Conservation (phyloP, 2,888 invertebrate species). For the Hylaea fasciaria region DNA sequence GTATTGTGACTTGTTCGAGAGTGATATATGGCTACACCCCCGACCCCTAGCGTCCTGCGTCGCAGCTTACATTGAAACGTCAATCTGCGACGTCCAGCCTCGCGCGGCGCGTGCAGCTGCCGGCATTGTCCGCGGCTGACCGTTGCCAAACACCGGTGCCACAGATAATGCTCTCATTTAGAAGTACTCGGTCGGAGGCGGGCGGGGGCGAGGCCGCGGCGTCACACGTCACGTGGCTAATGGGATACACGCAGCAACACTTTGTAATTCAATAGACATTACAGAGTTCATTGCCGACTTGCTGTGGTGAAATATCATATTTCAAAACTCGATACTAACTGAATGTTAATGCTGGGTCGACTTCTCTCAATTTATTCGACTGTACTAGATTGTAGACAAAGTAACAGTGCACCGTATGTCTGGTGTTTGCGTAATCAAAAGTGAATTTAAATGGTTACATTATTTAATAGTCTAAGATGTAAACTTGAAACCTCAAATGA, state of each 20-base stretch:
- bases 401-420: too few species aligned
- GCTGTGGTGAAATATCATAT: conserved; percentile 5
- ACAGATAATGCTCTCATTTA: conserved; percentile 18
- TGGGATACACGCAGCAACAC: conserved; percentile 7
- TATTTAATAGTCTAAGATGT: too few species aligned
- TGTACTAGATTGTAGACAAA: too few species aligned
- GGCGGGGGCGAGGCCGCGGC: conserved; percentile 7
- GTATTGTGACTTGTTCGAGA: conserved; percentile 8
- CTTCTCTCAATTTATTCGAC: too few species aligned
- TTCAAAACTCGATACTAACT: neutral
- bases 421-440: neutral
- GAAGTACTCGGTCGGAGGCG: conserved; percentile 20
- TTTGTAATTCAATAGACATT: conserved; percentile 11
- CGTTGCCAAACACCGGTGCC: conserved; percentile 39
- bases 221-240: conserved; percentile 16
- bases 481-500: too few species aligned
- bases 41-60: conserved; percentile 20
- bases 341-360: too few species aligned
- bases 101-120: conserved; percentile 49
- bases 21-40: conserved; percentile 24
- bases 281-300: conserved; percentile 8
- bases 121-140: conserved; percentile 47
- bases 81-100: conserved; percentile 10
- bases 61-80: conserved; percentile 9
- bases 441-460: too few species aligned